Base-by-base conservation (phyloP, 2,113 vertebrate genomes). In the Pagrus major region DNA sequence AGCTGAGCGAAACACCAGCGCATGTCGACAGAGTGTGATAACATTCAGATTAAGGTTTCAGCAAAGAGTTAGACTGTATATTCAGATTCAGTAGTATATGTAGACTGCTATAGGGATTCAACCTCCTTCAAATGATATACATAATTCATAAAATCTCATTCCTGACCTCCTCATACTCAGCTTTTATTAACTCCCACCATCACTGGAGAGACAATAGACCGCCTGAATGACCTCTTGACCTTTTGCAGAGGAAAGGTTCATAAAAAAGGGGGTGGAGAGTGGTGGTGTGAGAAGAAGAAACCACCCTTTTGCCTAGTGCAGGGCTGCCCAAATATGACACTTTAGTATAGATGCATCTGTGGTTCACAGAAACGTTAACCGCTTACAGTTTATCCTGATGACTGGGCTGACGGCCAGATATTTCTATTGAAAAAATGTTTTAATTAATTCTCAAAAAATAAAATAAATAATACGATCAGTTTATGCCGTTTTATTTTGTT, bases 151-250 rank as follows among this genome's bases (percentile, higher is more conserved):
- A 46, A 65, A 74, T 70, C 54, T 65, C 10, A 69, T 54, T 59
- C 66, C 66, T 61, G 59, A 67, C 49, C 3, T 64, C 37, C 60
- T 79, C 41, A 42, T 23, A 54, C 25, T 54, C 35, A n/a, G 68
- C 66, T 83, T 89, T 85, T 66, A 89, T 91, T 70, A 71, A 79
- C 61, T 81, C 60, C 39, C 77, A 84, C 63, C 46, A 61, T 76
- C 72, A 55, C 72, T 65, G 27, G 75, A 61, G 14, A 70, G 56
- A 83, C 88, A 86, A 81, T 59, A 56, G 83, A 27, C 74, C 3
- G 39, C 11, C 84, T 59, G 52, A 61, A 49, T 91, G 86, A 89
- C 92, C 90, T 65, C 51, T 55, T 92, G 89, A 91, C 90, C 89
- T 61, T 66, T 54, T 44, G 16, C 55, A 54, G 63, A 68, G 66